Conservation (phyloP, 2,888 invertebrate genomes). For the Heliconius aoede region DNA sequence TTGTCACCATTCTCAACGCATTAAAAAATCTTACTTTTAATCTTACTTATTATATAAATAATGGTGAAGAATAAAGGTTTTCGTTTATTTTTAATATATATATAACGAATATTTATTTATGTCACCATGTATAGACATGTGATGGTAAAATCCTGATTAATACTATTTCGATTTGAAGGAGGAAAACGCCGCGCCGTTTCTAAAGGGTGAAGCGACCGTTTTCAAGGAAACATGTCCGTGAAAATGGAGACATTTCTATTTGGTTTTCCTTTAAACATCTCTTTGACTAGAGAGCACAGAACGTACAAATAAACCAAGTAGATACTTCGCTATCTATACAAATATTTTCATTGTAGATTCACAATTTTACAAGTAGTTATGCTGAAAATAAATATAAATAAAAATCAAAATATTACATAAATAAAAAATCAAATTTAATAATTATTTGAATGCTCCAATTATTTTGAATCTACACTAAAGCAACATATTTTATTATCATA, state of each 20-base stretch:
- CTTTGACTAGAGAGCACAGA: conserved; percentile 55
- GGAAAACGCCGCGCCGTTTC: conserved; percentile 55
- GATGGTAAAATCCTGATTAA: conserved; percentile 20
- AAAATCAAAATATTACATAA: background rate
- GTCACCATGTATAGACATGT: background rate
- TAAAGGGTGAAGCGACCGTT: conserved; percentile 31
- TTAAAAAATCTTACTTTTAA: background rate
- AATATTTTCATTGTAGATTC: conserved; percentile 38
- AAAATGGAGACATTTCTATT: conserved; percentile 81
- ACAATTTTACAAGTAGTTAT: conserved; percentile 12
- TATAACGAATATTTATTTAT: background rate
- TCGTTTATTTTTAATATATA: background rate
- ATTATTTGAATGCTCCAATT: background rate
- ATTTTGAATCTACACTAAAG: background rate
- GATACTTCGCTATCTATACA: conserved; percentile 58
- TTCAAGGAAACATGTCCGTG: conserved; percentile 66
- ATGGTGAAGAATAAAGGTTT: too few relatives aligned
- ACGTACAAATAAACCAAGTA: conserved; percentile 50
- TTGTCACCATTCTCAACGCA: background rate
- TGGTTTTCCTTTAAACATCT: conserved; percentile 74
- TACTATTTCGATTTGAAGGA: conserved; percentile 30
- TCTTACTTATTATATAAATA: too few relatives aligned
- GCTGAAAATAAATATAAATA: background rate
- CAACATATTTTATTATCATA: background rate
- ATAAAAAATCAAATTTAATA: background rate